Evolutionary conservation across 2,888 invertebrate genomes (phyloP), one percentile per base, ranked within the genome.

Genomic region (Parnassius glacialis): DNA sequence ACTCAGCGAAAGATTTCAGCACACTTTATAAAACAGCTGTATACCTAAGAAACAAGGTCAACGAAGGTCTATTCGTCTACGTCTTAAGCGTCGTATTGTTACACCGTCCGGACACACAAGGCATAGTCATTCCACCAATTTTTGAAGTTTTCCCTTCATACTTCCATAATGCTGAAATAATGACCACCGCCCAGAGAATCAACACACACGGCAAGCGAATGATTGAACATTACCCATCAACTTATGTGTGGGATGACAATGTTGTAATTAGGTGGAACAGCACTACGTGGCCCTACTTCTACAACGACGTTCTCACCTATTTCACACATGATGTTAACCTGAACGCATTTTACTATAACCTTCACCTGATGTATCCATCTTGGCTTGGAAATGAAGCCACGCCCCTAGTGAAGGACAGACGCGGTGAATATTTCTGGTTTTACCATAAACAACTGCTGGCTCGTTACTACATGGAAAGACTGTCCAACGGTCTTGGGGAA

Each of bases 401-500:
- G 68, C 85, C 91, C 64, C 75, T 92, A 57, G 74, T 84, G 48
- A 92, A 93, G 70, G 93, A 93, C 72, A 90, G 89, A 65, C 93
- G 94, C 71, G 95, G 95, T 59, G 94, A 94, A 82, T 83, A 87
- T 63, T 94, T 92, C 84, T 93, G 94, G 80, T 94, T 92, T 79
- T 79, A 92, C 65, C 93, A 95, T 73, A 95, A 95, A 74, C 95
- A 95, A 81, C 72, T 95, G 11, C 72, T 95, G 67, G 92, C 94
- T 65, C 94, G 94, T 68, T 96, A 95, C 84, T 94, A 96, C 76
- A 90, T 95, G 85, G 95, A 96, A 79, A 94, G 96, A 79, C 84
- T 96, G 61, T 94, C 95, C 10, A 94, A 95, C 75, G 94, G 93
- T 65, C 88, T 94, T 56, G 93, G 94, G 12, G 94, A 94, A 66